Percentiles rank a stretch among this genome's conserved stretches.
Conservation (phyloP, 2,113 vertebrate species). For the Felis catus region F.catus_Fca126_mat1.0 CM031419.1:129951001-129951500, state of each 20-base stretch:
- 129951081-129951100: background rate
- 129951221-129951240: background rate
- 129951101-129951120: background rate
- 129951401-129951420: background rate
- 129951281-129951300: background rate
- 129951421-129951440: background rate
- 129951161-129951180: background rate
- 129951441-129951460: background rate
- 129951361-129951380: background rate
- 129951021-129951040: background rate
- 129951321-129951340: background rate
- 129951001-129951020: background rate
- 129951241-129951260: background rate
- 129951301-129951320: background rate
- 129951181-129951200: background rate
- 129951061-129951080: background rate
- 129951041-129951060: background rate
- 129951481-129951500: background rate
- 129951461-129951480: background rate
- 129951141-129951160: background rate
- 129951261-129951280: background rate
- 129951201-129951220: background rate
- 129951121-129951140: background rate
- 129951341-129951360: background rate
- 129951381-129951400: background rate